These are phyloP conservation scores for Ctenodactylus gundi DNA, from an alignment of 2,113 vertebrate species.

Conservation along the genomic window DNA sequence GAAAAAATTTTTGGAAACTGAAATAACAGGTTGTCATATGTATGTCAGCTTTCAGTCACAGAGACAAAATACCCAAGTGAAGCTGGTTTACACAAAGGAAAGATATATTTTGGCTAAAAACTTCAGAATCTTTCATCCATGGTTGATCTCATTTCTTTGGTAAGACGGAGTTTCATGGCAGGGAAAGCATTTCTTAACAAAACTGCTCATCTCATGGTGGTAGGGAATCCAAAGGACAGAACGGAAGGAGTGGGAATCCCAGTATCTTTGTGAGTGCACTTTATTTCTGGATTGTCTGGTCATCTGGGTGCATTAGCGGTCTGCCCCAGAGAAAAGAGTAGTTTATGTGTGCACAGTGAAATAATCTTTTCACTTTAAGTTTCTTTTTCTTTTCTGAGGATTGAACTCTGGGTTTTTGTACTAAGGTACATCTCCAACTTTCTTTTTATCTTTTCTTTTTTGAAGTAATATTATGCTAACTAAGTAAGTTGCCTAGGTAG, in stretches of 20 bases:
- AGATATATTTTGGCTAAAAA: background rate
- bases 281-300: background rate
- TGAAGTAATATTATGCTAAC: no score
- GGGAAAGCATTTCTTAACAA: background rate
- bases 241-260: no score
- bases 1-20: constrained; percentile 12
- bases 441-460: no score
- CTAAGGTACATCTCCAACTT: no score
- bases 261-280: no score
- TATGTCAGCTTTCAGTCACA: background rate
- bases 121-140: background rate
- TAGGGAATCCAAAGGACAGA: background rate
- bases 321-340: background rate
- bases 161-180: background rate
- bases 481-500: no score
- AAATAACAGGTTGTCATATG: constrained; percentile 20
- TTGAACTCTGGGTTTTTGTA: no score
- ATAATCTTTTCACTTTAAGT: background rate
- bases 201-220: background rate
- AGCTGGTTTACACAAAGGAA: background rate
- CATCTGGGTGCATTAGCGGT: background rate
- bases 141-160: background rate
- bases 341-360: background rate
- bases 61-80: background rate
- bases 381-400: no score